phyloP scores from a whole-genome alignment of 2,113 vertebrate species.

The Mustelus asterias region DNA sequence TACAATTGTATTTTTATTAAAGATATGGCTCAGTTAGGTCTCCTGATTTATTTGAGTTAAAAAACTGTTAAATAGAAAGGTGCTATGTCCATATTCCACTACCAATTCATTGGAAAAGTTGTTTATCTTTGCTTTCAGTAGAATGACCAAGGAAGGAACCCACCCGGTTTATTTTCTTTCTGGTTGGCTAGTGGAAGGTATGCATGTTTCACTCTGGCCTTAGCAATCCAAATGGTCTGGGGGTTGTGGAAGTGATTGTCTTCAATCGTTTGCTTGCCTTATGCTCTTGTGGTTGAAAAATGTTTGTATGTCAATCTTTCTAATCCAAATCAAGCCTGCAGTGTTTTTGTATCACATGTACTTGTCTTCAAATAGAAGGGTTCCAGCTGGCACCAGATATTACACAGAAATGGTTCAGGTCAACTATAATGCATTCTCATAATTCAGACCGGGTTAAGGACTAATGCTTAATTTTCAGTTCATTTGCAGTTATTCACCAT shows the following conservation, averaged over 20 bases:
- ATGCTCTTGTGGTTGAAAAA: neutral
- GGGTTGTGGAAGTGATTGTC: neutral
- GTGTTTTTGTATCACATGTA: neutral
- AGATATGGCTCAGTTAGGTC: neutral
- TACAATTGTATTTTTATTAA: neutral
- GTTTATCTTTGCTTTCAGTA: neutral
- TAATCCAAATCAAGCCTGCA: neutral
- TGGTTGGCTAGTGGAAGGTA: neutral
- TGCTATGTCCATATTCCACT: neutral
- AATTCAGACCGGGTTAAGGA: neutral
- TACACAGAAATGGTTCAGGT: neutral
- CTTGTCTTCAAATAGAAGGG: neutral
- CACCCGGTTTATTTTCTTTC: too few species aligned
- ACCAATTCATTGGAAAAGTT: neutral
- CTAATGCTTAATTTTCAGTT: neutral
- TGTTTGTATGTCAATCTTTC: neutral
- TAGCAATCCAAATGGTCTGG: slow-evolving; percentile 3
- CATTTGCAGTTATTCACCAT: neutral
- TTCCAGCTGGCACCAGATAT: neutral
- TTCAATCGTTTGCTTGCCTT: neutral
- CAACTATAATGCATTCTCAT: neutral
- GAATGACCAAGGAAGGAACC: neutral
- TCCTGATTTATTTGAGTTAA: neutral
- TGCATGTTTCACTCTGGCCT: neutral
- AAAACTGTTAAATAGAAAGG: neutral